Base-by-base conservation (phyloP, 23 tunicate species). In the Diplosoma virens region DNA sequence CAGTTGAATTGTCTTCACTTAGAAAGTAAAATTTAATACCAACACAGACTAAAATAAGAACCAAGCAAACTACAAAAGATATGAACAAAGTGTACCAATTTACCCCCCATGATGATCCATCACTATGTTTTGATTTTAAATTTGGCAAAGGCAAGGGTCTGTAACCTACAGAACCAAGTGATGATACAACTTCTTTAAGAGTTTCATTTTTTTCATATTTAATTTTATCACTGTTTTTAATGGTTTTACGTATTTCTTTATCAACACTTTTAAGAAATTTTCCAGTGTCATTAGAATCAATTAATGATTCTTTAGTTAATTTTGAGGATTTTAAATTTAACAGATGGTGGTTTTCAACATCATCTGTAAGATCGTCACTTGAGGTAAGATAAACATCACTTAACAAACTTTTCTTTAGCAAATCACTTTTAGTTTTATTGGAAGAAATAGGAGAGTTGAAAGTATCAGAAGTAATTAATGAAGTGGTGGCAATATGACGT, bases 191-290 rank as follows among this genome's bases (percentile, higher is more conserved):
- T 67, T 92, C 97, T 30, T 92, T 76, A 21, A 92, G 66, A 59
- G 63, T 70, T 60, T 92, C 88, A 59, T 89, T 89, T 29, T 59
- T 34, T 45, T 89, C 96, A 30, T 33, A 25, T n/a, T 37, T 46
- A 18, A 89, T 37, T 1, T 54, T 66, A 41, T 89, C 96, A 50
- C 59, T 86, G 34, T 77, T 82, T 67, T 71, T 80, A 18, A 89
- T 82, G 34, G 96, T 89, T 78, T 82, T 89, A 22, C 96, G 79
- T 26, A 89, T 89, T 77, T 89, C 96, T 77, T 89, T 89, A 68
- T 89, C 96, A 36, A 89, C 74, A 66, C 68, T 82, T 72, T 89
- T 89, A 0, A 89, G 73, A 64, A 76, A 82, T 64, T 78, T 89
- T 32, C 71, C 68, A 6, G 96, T 70, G 59, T 89, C 96, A 47